Evolutionary conservation across 2,797 vertebrate genomes (phyloP).

Genomic region (Australoheros facetus): DNA sequence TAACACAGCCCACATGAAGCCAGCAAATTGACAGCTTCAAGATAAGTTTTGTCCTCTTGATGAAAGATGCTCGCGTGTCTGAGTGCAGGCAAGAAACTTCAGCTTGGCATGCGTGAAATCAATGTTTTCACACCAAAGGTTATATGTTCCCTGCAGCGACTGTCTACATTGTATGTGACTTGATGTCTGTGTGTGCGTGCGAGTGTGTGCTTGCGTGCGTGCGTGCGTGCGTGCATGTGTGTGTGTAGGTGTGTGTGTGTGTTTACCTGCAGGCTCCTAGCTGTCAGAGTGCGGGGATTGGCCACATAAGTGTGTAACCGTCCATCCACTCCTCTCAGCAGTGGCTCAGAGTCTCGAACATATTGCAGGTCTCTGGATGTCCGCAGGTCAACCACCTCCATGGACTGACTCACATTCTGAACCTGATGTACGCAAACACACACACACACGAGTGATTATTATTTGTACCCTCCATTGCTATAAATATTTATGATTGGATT

Average conservation of each 20-base stretch:
- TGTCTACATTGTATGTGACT: slow-evolving; percentile 27
- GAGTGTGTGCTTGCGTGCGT: slow-evolving; percentile 69
- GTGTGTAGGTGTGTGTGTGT: slow-evolving; percentile 74
- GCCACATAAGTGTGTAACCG: slow-evolving; percentile 74
- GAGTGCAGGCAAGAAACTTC: slow-evolving; percentile 44
- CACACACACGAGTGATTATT: slow-evolving; percentile 11
- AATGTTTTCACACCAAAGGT: slow-evolving; percentile 73
- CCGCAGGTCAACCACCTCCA: slow-evolving; percentile 92
- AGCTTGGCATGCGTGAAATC: slow-evolving; percentile 71
- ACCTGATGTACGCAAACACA: slow-evolving; percentile 79
- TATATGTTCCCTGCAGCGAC: slow-evolving; percentile 53
- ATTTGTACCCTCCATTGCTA: not conserved
- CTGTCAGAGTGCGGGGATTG: slow-evolving; percentile 68
- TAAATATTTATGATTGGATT: slow-evolving; percentile 9
- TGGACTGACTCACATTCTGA: slow-evolving; percentile 96
- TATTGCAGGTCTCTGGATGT: slow-evolving; percentile 96
- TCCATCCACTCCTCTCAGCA: slow-evolving; percentile 90
- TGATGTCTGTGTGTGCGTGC: slow-evolving; percentile 54
- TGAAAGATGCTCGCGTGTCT: slow-evolving; percentile 51
- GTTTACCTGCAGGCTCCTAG: slow-evolving; percentile 85
- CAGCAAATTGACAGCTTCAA: slow-evolving; percentile 54
- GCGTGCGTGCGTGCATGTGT: slow-evolving; percentile 75
- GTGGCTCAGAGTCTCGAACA: slow-evolving; percentile 92
- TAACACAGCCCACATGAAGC: slow-evolving; percentile 31
- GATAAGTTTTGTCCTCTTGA: slow-evolving; percentile 45